phyloP scores from a whole-genome alignment of 2,113 vertebrate species.

The Eubucco bourcierii region DNA sequence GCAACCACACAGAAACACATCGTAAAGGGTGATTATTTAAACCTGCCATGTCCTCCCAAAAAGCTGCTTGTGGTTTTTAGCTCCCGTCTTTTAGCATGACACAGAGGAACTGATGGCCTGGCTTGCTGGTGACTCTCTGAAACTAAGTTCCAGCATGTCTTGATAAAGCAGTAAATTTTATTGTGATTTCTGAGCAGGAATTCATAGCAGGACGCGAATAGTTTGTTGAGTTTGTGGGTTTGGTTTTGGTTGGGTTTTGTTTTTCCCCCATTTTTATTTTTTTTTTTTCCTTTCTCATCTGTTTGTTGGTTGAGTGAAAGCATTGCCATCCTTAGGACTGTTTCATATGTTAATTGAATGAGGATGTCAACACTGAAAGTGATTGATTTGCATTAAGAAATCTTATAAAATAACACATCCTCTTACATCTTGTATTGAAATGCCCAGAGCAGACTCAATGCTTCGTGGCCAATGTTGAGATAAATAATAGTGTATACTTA shows the following conservation, averaged over 20 bases:
- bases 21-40: background rate
- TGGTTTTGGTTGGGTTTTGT: background rate
- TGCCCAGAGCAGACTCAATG: background rate
- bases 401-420: background rate
- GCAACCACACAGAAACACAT: background rate
- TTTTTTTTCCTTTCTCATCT: background rate
- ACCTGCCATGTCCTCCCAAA: background rate
- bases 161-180: conserved; percentile 50
- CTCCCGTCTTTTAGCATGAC: background rate
- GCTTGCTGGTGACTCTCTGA: conserved; percentile 26
- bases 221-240: background rate
- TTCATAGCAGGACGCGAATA: background rate
- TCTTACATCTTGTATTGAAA: background rate
- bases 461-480: background rate
- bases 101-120: conserved; percentile 33
- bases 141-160: conserved; percentile 39
- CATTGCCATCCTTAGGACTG: background rate
- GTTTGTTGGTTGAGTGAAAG: background rate
- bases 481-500: background rate
- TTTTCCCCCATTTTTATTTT: background rate
- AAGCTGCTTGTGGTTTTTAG: conserved; percentile 1
- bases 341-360: conserved; percentile 11
- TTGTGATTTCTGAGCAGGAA: conserved; percentile 29
- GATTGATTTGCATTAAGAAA: background rate
- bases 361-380: background rate